These are phyloP conservation scores for Thryonomys swinderianus DNA, from an alignment of 2,113 vertebrate genomes.

Conservation along the genomic window DNA sequence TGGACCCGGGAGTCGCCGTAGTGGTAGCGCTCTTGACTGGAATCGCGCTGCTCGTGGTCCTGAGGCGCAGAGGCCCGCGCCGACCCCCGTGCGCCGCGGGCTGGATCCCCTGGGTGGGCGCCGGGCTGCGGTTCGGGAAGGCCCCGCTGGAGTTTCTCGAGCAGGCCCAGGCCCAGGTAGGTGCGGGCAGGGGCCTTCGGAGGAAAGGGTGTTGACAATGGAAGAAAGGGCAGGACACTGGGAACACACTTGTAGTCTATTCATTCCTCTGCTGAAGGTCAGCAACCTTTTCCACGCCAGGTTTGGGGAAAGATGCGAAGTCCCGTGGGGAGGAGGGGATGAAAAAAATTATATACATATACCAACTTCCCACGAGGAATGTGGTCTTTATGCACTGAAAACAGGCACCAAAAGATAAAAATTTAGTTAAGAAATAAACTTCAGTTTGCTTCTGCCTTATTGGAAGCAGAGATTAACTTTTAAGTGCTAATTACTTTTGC, in stretches of 20 bases:
- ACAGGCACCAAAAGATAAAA: not conserved
- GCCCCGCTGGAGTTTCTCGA: constrained; percentile 90
- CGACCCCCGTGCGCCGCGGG: constrained; percentile 87
- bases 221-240: not conserved
- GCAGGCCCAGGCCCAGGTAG: constrained; percentile 87
- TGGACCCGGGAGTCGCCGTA: not conserved
- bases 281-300: not conserved
- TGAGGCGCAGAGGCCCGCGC: constrained; percentile 68
- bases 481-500: constrained; percentile 1
- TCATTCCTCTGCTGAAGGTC: not conserved
- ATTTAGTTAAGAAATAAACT: not conserved
- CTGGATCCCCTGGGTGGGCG: constrained; percentile 92
- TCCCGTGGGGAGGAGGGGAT: not conserved
- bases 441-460: not conserved
- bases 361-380: not conserved
- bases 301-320: not conserved
- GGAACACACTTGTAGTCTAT: not conserved
- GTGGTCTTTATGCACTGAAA: not conserved
- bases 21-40: not conserved
- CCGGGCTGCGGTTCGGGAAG: constrained; percentile 87
- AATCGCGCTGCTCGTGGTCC: not conserved
- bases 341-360: not conserved
- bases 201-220: not conserved
- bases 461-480: constrained; percentile 16
- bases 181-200: not conserved